Conservation (phyloP, 2,113 vertebrate genomes). For the Octodon degus region DNA sequence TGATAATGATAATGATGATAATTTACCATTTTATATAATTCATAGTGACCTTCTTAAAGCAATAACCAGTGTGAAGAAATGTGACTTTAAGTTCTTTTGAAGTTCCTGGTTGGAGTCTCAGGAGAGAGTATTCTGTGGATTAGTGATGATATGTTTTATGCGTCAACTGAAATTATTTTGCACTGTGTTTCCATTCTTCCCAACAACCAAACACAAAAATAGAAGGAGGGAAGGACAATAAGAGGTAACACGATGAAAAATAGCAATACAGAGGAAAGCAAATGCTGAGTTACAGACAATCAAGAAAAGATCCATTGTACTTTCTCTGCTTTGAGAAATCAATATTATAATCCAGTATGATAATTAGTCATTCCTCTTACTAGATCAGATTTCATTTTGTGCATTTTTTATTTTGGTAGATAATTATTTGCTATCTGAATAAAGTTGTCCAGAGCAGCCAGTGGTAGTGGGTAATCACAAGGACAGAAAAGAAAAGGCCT, state of each 20-base stretch:
- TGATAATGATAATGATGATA: conserved; percentile 43
- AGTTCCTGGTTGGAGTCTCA: not conserved
- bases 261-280: not conserved
- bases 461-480: not conserved
- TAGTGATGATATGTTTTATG: conserved; percentile 40
- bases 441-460: not conserved
- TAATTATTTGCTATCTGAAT: conserved; percentile 2
- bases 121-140: conserved; percentile 36
- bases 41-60: not conserved
- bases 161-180: not conserved
- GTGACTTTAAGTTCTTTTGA: conserved; percentile 31
- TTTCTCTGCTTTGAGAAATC: conserved; percentile 33
- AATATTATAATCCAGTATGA: conserved; percentile 13
- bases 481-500: conserved; percentile 35
- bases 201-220: not conserved
- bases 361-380: not conserved
- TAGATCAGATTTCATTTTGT: not conserved
- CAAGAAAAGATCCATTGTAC: not conserved
- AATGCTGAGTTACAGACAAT: not conserved
- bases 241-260: not conserved
- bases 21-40: conserved; percentile 56
- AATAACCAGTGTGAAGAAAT: conserved; percentile 60
- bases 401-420: not conserved
- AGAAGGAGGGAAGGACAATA: conserved; percentile 29
- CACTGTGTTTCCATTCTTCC: not conserved